A percentile compares a stretch with the other conserved stretches of the same genome.
phyloP scores from a whole-genome alignment of 2,888 invertebrate genomes.

The Atethmia centrago region DNA sequence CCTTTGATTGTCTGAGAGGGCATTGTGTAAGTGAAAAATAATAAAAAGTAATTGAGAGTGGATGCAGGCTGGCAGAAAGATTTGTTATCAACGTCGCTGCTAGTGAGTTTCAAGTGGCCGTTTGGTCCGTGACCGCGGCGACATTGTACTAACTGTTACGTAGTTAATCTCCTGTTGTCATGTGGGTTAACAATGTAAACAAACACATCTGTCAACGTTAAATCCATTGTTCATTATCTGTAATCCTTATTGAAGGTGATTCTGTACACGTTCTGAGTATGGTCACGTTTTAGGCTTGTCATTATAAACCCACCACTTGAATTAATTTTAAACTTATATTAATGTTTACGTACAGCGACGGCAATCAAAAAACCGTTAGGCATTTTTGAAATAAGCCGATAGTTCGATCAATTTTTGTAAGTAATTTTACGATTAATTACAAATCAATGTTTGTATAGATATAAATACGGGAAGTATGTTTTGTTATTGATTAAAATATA shows the following conservation, averaged over 20 bases:
- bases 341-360: constrained; percentile 1
- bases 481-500: constrained; percentile 3
- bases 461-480: background rate
- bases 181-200: constrained; percentile 48
- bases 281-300: constrained; percentile 41
- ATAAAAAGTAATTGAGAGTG: constrained; percentile 62
- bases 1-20: constrained; percentile 37
- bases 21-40: constrained; percentile 60
- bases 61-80: constrained; percentile 60
- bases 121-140: constrained; percentile 58
- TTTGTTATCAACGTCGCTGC: constrained; percentile 63
- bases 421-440: constrained; percentile 3
- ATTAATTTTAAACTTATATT: constrained; percentile 38
- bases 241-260: constrained; percentile 47
- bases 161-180: constrained; percentile 56
- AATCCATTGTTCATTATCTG: constrained; percentile 37
- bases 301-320: constrained; percentile 26
- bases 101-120: constrained; percentile 63
- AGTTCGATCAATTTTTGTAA: constrained; percentile 20
- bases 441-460: constrained; percentile 20
- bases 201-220: constrained; percentile 30
- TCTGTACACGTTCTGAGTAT: constrained; percentile 24
- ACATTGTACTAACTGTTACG: constrained; percentile 39
- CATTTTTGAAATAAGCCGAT: constrained; percentile 16
- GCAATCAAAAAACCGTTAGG: constrained; percentile 41